Evolutionary conservation across 1,140 invertebrate genomes (phyloP), one percentile per base, ranked within the genome.

Genomic region (Schlechtendalia chinensis): DNA sequence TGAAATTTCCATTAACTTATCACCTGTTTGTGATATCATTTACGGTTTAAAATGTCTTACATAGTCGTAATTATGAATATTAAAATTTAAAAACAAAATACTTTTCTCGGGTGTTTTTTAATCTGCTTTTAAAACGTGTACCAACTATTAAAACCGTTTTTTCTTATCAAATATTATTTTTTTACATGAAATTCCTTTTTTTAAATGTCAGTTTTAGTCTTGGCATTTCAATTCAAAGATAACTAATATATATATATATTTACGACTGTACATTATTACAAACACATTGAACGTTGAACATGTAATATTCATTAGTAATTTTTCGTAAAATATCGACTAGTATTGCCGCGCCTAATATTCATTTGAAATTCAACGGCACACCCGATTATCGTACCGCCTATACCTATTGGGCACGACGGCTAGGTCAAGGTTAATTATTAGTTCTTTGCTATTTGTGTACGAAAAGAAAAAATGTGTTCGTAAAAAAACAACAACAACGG

Each of bases 281-380:
- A 19, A 63, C 61, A 29, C 2, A 6, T 8, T 3, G 32, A 4
- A 67, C 19, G n/a, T 12, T 4, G 10, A 39, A 39, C n/a, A 27
- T 45, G 19, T 14, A 3, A n/a, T 45, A 22, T 12, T 22, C 17
- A n/a, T 22, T 5, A 39, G 12, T 67, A 14, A 27, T 10, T 39
- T 39, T 67, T 8, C 32, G 1, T 14, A 45, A 5, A 67, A 45
- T 22, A 67, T 67, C 39, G 5, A 19, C 14, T 22, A 11, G 1
- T 45, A 45, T 67, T 22, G 14, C 32, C 12, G n/a, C n/a, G 32
- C n/a, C 19, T 45, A 67, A 65, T 65, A 29, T n/a, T 12, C 19
- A 14, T 67, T 67, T 67, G 11, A 45, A 67, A 67, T 67, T 67
- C 63, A 39, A 67, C 39, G 63, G 63, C 63, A 67, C 63, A 17